Percentiles rank a stretch among this genome's conserved stretches.
Evolutionary conservation across 2,888 invertebrate species (phyloP).

Genomic region (Copidosoma aretas): DNA sequence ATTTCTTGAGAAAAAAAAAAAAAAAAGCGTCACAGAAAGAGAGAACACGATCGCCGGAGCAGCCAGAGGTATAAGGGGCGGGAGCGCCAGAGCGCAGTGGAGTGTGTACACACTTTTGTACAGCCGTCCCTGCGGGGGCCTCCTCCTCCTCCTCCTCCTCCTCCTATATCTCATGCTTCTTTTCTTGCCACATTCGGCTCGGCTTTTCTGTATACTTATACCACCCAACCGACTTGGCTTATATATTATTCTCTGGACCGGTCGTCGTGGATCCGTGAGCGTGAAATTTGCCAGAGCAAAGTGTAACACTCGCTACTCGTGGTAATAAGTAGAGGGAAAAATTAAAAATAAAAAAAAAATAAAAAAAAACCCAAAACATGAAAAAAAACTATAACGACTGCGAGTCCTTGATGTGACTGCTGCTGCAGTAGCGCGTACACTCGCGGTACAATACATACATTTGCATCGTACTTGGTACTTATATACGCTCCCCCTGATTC

Average conservation of each 20-base stretch:
- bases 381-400: no score
- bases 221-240: not conserved
- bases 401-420: no score
- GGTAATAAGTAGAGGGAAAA: no score
- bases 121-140: not conserved
- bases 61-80: no score
- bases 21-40: no score
- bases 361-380: no score
- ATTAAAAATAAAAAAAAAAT: no score
- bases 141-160: not conserved
- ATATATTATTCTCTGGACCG: not conserved
- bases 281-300: not conserved
- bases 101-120: not conserved
- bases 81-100: not conserved
- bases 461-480: no score
- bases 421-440: no score
- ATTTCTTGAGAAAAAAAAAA: not conserved
- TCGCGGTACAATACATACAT: no score
- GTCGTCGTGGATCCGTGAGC: not conserved
- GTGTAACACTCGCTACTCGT: not conserved
- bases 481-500: no score
- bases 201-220: not conserved
- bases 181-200: not conserved
- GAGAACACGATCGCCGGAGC: not conserved
- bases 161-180: no score